Evolutionary conservation across 2,797 vertebrate genomes (phyloP), one percentile per base, ranked within the genome.

Genomic region (Smutsia temminckii): DNA sequence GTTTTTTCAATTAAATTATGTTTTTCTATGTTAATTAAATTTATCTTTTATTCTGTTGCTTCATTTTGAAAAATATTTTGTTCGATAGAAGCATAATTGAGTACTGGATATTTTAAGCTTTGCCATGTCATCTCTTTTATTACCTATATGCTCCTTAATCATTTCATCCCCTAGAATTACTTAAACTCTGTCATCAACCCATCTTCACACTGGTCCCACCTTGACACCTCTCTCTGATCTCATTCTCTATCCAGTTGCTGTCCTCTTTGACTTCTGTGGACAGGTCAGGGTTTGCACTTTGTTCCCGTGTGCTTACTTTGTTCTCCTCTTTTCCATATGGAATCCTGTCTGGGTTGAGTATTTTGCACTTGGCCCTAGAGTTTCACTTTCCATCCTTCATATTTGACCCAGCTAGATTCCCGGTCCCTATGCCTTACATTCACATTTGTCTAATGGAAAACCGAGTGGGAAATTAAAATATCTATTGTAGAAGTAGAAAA

Each of bases 1-100:
- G 63, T 0, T 17, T 74, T 64, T 89, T 63, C 61, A 75, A 40
- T 68, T 4, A 83, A 94, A 92, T 93, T 66, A 75, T 64, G 63
- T 85, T 95, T 94, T 92, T 4, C 16, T 51, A 27, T 72, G 46
- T 53, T 90, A 95, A 92, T 85, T 93, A 68, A 37, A 55, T 72
- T 74, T 77, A 23, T 27, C 29, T 92, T 92, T 77, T 69, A 40
- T 88, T 94, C 18, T 81, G 37, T 89, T 40, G 40, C 2, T 29
- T 57, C 37, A 42, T 34, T 87, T 23, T 72, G 32, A 63, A 80
- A 85, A 72, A 64, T 6, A 78, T 27, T 64, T 85, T 93, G 42
- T 87, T 74, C 18, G 51, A 85, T 77, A 95, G 27, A 86, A 85
- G 51, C 85, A 51, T 23, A 88, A 42, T 21, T 29, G 49, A 83